Evolutionary conservation across 2,797 vertebrate species (phyloP), one percentile per base, ranked within the genome.

Genomic region (Crypturellus tataupa): DNA sequence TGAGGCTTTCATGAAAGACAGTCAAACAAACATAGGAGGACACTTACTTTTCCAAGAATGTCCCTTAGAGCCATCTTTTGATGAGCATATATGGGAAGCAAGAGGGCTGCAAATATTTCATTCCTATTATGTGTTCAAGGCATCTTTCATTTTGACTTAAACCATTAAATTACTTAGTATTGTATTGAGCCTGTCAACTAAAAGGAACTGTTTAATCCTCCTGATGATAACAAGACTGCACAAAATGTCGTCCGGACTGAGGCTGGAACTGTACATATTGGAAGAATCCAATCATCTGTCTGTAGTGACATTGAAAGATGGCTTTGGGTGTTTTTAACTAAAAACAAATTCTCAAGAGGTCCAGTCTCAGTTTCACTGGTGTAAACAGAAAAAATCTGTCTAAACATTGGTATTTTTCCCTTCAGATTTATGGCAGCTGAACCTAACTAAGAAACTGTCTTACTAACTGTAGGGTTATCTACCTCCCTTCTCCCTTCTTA

Each of bases 141-240:
- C 2, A 47, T 33, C 70, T 21, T 87, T 44, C 12, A 64, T 58
- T 92, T 90, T 29, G 18, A 77, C 19, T 64, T 16, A 60, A 20
- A 73, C 10, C 13, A 73, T 35, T 44, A 68, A 63, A 53, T 7
- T 59, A 59, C 29, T 83, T 63, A 71, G 12, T 56, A 51, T 2
- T 13, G 4, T 39, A 53, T 56, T 70, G 47, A 73, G 55, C 3
- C 0, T 2, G 2, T 68, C 62, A 76, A 47, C 0, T 55, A 65
- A 69, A 83, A 67, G 21, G 51, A 2, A 12, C 62, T 51, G 4
- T 67, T 87, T 70, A 80, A 76, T 44, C 20, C 11, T 11, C 12
- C 12, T 29, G 21, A 58, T 18, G 8, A 10, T 53, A 95, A 67
- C 27, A 79, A 60, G 11, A 33, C 4, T 14, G 27, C 21, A 58